Evolutionary conservation across 2,888 invertebrate genomes (phyloP).

Genomic region (Cephus runcator): DNA sequence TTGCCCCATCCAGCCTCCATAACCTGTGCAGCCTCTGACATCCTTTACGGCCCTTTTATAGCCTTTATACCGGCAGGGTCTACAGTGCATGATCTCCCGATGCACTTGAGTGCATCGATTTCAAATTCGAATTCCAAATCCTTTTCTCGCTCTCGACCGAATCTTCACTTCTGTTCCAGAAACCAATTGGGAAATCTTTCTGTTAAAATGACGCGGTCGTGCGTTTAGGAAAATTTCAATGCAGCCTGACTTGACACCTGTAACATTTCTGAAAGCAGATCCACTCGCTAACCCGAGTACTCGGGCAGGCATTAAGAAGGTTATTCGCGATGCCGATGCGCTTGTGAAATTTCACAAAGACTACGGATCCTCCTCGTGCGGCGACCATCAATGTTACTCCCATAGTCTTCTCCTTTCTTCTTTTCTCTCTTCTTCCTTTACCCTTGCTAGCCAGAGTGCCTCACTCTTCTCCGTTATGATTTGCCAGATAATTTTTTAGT

Average conservation of each 20-base stretch:
- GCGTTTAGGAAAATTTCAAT: neutral
- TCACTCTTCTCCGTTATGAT: neutral
- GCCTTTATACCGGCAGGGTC: neutral
- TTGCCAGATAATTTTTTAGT: neutral
- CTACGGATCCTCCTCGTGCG: neutral
- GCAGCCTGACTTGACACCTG: neutral
- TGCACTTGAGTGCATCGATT: neutral
- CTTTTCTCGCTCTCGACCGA: neutral
- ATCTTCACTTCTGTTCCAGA: neutral
- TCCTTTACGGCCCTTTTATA: neutral
- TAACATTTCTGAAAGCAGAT: conserved; percentile 2
- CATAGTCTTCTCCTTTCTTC: neutral
- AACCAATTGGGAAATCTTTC: neutral
- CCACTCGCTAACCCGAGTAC: neutral
- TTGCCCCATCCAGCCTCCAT: neutral
- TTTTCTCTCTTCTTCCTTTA: neutral
- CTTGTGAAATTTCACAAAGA: conserved; percentile 1
- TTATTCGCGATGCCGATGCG: neutral
- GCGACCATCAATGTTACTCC: neutral
- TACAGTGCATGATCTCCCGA: neutral
- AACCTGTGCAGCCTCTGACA: neutral
- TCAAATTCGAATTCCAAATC: neutral
- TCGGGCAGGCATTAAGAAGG: neutral
- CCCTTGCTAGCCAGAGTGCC: neutral
- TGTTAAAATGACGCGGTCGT: neutral